These are phyloP conservation scores for Pagetopsis macropterus DNA, from an alignment of 2,797 vertebrate species.

Conservation along the genomic window DNA sequence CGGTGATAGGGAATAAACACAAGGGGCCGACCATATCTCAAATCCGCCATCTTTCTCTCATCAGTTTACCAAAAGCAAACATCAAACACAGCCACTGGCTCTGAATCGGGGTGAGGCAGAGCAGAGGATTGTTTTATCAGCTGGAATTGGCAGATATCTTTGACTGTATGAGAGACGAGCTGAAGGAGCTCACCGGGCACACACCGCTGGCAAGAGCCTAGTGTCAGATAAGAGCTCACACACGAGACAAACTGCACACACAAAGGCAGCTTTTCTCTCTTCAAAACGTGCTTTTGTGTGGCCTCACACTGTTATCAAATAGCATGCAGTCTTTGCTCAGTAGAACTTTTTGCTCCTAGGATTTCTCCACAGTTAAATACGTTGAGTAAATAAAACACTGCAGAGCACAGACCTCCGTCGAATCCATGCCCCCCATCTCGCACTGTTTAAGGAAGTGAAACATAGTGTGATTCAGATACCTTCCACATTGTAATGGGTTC, in stretches of 20 bases:
- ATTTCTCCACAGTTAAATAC: neutral
- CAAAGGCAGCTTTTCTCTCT: constrained; percentile 5
- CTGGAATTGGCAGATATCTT: constrained; percentile 80
- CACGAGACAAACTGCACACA: constrained; percentile 37
- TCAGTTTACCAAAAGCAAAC: constrained; percentile 76
- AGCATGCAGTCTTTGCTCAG: neutral
- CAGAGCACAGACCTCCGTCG: too few species aligned
- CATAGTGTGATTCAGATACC: too few species aligned
- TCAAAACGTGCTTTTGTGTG: neutral
- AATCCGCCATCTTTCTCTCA: constrained; percentile 72
- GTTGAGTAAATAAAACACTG: neutral
- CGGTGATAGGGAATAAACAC: constrained; percentile 73
- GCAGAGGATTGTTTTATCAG: constrained; percentile 83
- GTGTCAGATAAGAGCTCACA: constrained; percentile 42
- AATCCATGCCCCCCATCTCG: too few species aligned
- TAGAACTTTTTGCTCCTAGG: neutral
- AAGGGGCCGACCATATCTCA: constrained; percentile 61
- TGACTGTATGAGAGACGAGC: constrained; percentile 50
- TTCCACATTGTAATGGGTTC: too few species aligned
- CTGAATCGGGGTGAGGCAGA: constrained; percentile 71
- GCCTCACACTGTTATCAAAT: neutral
- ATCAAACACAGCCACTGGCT: constrained; percentile 73
- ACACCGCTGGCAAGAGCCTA: constrained; percentile 54
- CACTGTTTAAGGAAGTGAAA: too few species aligned
- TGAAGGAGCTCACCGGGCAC: constrained; percentile 55